Base-by-base conservation (phyloP, 2,888 invertebrate species). In the Sesia apiformis region DNA sequence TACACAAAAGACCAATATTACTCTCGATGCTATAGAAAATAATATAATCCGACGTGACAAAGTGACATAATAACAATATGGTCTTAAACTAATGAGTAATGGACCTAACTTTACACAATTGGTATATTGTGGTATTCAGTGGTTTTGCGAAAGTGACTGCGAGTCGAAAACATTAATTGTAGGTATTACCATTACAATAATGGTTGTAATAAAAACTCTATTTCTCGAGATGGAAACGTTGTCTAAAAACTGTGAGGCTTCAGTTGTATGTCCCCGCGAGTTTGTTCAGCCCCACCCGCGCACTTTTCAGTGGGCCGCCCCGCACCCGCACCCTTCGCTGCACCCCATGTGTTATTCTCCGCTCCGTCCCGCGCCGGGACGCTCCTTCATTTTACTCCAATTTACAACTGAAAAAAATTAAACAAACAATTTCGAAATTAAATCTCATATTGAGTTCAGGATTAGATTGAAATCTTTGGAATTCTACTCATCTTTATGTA, bases 201-300 rank as follows among this genome's bases (percentile, higher is more conserved):
- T 23, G 23, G 23, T 23, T 23, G 23, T 1, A 23, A 23, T 23
- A 23, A 23, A 23, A 23, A 23, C 23, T 1, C 23, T 23, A 23
- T 23, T 23, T 2, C 23, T 23, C 23, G 23, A 23, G 1, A 23
- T 23, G 23, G 2, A 23, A 23, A 23, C 23, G 23, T 23, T 23
- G 23, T 23, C 23, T 23, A 23, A 23, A 23, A 23, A 1, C 23
- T 23, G 2, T 23, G 23, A 23, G 58, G 63, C 58, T 58, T 64
- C 62, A 69, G 67, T 77, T 82, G 85, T 58, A 72, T 72, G 84
- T 81, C 87, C 89, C 83, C 89, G 89, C 89, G 89, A 89, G 89
- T 89, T 89, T 88, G 89, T 86, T 87, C 88, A 85, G 87, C 87
- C 86, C 88, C 87, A 82, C 87, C 89, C 88, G 88, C 88, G 86